Evolutionary conservation across 2,797 vertebrate genomes (phyloP), one percentile per base, ranked within the genome.

Genomic region (Numenius phaeopus): DNA sequence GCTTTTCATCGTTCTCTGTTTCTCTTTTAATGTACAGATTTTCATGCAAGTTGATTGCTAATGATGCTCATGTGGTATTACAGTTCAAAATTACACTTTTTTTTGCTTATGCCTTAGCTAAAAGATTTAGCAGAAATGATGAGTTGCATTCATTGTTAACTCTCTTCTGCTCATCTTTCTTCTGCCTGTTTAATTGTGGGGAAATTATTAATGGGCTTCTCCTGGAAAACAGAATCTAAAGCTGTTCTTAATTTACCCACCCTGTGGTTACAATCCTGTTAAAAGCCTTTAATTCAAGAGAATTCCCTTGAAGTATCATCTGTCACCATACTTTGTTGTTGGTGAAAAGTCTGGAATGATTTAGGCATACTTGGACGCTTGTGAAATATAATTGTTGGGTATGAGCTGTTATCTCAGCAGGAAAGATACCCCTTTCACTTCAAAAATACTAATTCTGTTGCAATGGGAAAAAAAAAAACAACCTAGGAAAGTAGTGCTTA

Each of bases 191-290:
- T 85, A 73, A 69, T 70, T 84, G n/a, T 59, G 54, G 30, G 17
- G 58, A 85, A 87, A 27, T 73, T 80, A 58, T 84, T 95, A 87
- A 80, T 80, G 78, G 47, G 3, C 24, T 86, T 80, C 50, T 88
- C 17, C 23, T 73, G 32, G 50, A 76, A 92, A 64, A 40, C 0
- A 47, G 20, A 58, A 54, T 58, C 16, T 50, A 44, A 93, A 91
- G 9, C 34, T 73, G 10, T 73, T 93, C 24, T 58, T 89, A 76
- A 82, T 71, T 79, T 84, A 81, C 15, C 39, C 47, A 71, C 9
- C 27, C 40, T 47, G 37, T 80, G 40, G 34, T 83, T 89, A n/a
- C n/a, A 57, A 16, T 75, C 40, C 40, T 76, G 32, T 49, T 46
- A 69, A 46, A 23, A 82, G 49, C 22, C 69, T 86, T 61, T 62